Evolutionary conservation across 2,797 vertebrate genomes (phyloP), one percentile per base, ranked within the genome.

Genomic region (Mus spretus): DNA sequence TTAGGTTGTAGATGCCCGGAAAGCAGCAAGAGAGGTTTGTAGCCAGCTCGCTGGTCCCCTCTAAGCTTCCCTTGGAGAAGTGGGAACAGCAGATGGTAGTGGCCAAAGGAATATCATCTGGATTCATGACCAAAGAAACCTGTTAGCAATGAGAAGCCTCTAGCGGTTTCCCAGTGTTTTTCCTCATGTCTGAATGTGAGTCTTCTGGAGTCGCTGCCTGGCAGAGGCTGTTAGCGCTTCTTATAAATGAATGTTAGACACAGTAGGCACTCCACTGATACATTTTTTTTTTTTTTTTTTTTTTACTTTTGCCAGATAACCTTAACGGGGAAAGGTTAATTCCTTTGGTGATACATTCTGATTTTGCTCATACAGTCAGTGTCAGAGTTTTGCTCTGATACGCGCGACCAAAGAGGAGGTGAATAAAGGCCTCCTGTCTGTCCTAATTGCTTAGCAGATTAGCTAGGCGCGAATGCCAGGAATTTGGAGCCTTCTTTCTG

Each of bases 371-470:
- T 81, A 26, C 28, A 47, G 72, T 96, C 28, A 85, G 2, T 79
- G 90, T 93, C 90, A 78, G 22, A 85, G 59, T 94, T 95, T 83
- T 91, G 53, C 20, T 91, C 3, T 74, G 65, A 55, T 81, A 40
- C 1, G 88, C n/a, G 47, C n/a, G 47, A 19, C 77, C 24, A 72
- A 78, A 78, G 53, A 24, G 50, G 44, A 53, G 61, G 59, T 84
- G 83, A 91, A 81, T 81, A 95, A 94, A 94, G 31, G 47, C 22
- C 44, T 97, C 89, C 98, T 97, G 90, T 98, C 98, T 97, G 89
- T 98, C 98, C 97, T 96, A 97, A 98, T 97, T 97, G 94, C 0
- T 95, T 98, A 85, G 96, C 96, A 98, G 98, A 98, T 98, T 98
- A 98, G 92, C 92, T 97, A 34, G 97, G 96, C 96, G 95, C 98